Evolutionary conservation across 2,113 vertebrate species (phyloP).

Genomic region (Cryptomyrus ogoouensis): DNA sequence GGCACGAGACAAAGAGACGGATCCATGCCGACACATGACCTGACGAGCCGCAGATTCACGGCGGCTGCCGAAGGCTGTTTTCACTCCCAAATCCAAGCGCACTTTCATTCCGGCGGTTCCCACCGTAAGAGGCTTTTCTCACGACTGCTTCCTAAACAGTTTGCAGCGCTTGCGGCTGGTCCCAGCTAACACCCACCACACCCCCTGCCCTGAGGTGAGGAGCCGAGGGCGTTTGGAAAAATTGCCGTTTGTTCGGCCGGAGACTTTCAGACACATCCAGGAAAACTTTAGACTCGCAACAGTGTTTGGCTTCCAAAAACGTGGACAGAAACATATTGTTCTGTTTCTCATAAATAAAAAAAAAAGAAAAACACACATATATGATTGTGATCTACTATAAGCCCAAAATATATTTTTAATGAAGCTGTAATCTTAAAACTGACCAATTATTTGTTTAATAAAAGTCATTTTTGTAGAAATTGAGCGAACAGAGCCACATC

Average conservation of each 20-base stretch:
- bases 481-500: slow-evolving; percentile 49
- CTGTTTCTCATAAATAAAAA: not conserved
- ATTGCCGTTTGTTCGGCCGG: not conserved
- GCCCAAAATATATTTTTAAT: slow-evolving; percentile 7
- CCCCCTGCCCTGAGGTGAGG: not conserved
- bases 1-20: not conserved
- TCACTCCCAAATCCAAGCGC: not conserved
- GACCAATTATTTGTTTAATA: slow-evolving; percentile 32
- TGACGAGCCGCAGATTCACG: not conserved
- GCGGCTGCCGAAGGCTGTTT: not conserved
- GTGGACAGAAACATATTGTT: not conserved
- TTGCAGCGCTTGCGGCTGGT: not conserved
- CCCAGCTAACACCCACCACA: not conserved
- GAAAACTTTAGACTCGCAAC: not conserved
- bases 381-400: not conserved
- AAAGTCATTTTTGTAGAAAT: slow-evolving; percentile 31
- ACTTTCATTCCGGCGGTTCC: not conserved
- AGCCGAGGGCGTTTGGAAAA: not conserved
- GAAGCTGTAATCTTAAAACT: slow-evolving; percentile 12
- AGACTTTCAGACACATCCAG: not conserved
- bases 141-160: not conserved
- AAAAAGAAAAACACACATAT: not conserved
- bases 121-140: not conserved
- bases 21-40: not conserved
- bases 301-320: not conserved